Evolutionary conservation across 2,888 invertebrate species (phyloP).

Genomic region (Liodrosophila aerea): DNA sequence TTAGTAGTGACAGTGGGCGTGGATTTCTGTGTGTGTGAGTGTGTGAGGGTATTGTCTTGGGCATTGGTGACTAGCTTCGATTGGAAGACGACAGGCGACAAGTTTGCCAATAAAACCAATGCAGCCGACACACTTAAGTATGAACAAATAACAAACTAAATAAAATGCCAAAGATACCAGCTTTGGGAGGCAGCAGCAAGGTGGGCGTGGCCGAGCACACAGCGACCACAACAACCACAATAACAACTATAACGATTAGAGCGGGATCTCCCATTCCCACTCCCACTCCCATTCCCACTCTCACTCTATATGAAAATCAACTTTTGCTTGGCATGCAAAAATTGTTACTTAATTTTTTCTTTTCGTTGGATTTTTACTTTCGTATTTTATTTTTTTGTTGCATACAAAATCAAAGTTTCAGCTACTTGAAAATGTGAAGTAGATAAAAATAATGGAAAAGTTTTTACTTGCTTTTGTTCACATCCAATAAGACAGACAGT

Average conservation of each 20-base stretch:
- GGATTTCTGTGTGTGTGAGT: conserved; percentile 14
- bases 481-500: conserved; percentile 25
- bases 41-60: conserved; percentile 67
- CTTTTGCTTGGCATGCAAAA: conserved; percentile 72
- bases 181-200: conserved; percentile 44
- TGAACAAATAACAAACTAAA: conserved; percentile 78
- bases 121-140: conserved; percentile 76
- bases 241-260: conserved; percentile 62
- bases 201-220: conserved; percentile 45
- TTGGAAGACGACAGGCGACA: conserved; percentile 77
- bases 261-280: background rate
- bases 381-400: conserved; percentile 32
- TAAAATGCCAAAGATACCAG: conserved; percentile 71
- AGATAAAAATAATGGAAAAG: conserved; percentile 78
- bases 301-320: conserved; percentile 64
- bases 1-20: conserved; percentile 39
- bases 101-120: conserved; percentile 77
- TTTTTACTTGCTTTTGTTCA: conserved; percentile 52
- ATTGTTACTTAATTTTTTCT: conserved; percentile 72
- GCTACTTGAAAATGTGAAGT: conserved; percentile 74
- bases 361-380: conserved; percentile 49
- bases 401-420: conserved; percentile 72
- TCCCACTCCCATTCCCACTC: too few relatives aligned
- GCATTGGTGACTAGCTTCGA: conserved; percentile 70
- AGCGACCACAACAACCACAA: conserved; percentile 17